Evolutionary conservation across 2,888 invertebrate species (phyloP).

Genomic region (Tromatobia lineatoria): DNA sequence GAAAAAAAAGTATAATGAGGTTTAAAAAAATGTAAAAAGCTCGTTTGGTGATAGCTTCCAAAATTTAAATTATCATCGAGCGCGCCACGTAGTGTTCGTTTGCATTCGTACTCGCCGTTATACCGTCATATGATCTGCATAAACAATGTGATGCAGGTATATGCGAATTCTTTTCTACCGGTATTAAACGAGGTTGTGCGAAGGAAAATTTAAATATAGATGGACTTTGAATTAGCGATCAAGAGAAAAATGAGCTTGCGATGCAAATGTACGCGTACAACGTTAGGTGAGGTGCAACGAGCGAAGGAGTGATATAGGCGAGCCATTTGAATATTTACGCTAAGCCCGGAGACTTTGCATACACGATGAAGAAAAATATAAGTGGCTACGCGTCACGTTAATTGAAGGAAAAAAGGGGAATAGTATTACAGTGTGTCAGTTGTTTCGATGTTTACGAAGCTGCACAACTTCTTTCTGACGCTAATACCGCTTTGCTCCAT

Average conservation of each 20-base stretch:
- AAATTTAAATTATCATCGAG: slow-evolving; percentile 7
- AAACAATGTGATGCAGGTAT: slow-evolving; percentile 48
- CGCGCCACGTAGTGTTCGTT: neutral
- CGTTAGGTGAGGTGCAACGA: slow-evolving; percentile 26
- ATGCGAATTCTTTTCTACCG: slow-evolving; percentile 42
- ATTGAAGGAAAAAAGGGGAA: slow-evolving; percentile 1
- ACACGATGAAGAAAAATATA: slow-evolving; percentile 61
- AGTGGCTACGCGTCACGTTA: slow-evolving; percentile 34
- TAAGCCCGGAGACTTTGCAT: slow-evolving; percentile 53
- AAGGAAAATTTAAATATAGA: slow-evolving; percentile 69
- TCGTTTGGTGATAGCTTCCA: neutral
- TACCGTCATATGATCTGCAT: slow-evolving; percentile 34
- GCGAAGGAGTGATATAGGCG: slow-evolving; percentile 55
- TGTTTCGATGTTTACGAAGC: slow-evolving; percentile 10
- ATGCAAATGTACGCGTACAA: slow-evolving; percentile 59
- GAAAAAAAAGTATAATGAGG: slow-evolving; percentile 1
- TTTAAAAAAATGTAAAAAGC: neutral
- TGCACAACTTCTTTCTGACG: neutral
- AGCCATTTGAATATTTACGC: slow-evolving; percentile 62
- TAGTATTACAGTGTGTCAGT: slow-evolving; percentile 4
- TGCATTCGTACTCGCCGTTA: neutral
- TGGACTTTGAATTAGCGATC: slow-evolving; percentile 68
- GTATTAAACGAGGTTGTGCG: slow-evolving; percentile 43
- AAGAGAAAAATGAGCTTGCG: slow-evolving; percentile 64
- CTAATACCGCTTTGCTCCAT: neutral